Evolutionary conservation across 2,113 vertebrate species (phyloP), one percentile per base, ranked within the genome.

Genomic region (Theropithecus gelada): DNA sequence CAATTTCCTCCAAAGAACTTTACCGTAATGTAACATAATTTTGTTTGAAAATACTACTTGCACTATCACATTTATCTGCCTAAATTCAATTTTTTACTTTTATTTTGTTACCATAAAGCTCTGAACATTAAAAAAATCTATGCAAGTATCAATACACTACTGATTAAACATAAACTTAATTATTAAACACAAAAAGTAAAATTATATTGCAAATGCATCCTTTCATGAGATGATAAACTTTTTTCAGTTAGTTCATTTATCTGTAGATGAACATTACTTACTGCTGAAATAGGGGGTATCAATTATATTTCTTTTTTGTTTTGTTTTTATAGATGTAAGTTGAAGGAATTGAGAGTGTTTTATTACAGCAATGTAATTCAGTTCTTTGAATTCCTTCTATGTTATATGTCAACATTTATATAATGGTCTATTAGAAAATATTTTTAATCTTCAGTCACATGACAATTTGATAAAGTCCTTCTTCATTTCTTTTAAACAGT

Each of bases 381-480:
- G 48, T 84, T 93, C n/a, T 88, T 90, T 94, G 85, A 90, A 85
- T 50, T 81, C 30, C 55, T 78, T 93, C 72, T 68, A 12, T 64
- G 8, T 59, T 59, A 55, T 55, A 80, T 72, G 48, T 45, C 38
- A 88, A 78, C 94, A 78, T 96, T 90, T 25, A 92, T 23, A 40
- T 48, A 89, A 66, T 75, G 17, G 88, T 78, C 45, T 95, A 52
- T 61, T 72, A 94, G 79, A 95, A 92, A 55, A n/a, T 73, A 73
- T 20, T 83, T 96, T 92, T 79, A 85, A 50, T 96, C 14, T 88
- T 81, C n/a, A 48, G 59, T 86, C 45, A 45, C 52, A n/a, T 68
- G 59, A 96, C 50, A 89, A 66, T 38, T 90, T 96, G 57, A 81
- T 89, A 75, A 70, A 10, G 40, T 73, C 80, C 45, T 94, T 96